A percentile compares a stretch with the other conserved stretches of the same genome.
phyloP scores from a whole-genome alignment of 1,140 invertebrate genomes.

The Drosophila tani region DNA sequence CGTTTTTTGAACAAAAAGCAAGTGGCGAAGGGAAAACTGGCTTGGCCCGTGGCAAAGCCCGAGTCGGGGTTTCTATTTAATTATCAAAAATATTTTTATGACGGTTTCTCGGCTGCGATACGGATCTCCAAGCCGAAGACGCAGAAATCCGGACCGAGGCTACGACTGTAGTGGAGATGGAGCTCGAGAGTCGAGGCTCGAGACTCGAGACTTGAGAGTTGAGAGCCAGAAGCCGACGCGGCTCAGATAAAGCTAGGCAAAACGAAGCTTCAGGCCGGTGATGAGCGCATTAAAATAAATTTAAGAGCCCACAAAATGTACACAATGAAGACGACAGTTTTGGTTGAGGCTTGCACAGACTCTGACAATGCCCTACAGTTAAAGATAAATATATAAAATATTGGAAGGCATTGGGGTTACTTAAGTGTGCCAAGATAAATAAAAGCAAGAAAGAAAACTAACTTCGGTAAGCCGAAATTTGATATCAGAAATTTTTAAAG shows the following conservation, averaged over 20 bases:
- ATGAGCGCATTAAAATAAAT: slow-evolving; percentile 74
- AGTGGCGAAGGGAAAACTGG: slow-evolving; percentile 60
- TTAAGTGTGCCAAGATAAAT: background rate
- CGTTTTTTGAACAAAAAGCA: slow-evolving; percentile 48
- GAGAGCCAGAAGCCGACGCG: slow-evolving; percentile 53
- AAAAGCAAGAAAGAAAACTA: too few relatives aligned
- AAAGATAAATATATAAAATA: too few relatives aligned
- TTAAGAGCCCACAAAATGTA: slow-evolving; percentile 72
- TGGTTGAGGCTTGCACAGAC: background rate
- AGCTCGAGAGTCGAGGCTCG: slow-evolving; percentile 23
- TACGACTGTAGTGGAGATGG: background rate
- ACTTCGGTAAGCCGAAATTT: too few relatives aligned
- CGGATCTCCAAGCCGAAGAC: slow-evolving; percentile 47
- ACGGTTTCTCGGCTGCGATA: slow-evolving; percentile 49
- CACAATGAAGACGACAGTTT: slow-evolving; percentile 8
- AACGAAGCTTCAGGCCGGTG: slow-evolving; percentile 48
- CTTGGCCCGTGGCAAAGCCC: slow-evolving; percentile 74
- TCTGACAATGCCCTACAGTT: slow-evolving; percentile 35
- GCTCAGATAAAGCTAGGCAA: slow-evolving; percentile 53
- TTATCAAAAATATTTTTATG: slow-evolving; percentile 79
- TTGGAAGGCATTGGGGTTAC: too few relatives aligned
- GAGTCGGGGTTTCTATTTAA: slow-evolving; percentile 75
- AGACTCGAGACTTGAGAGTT: background rate
- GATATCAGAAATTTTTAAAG: too few relatives aligned
- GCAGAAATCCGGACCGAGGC: slow-evolving; percentile 25